Evolutionary conservation across 2,797 vertebrate species (phyloP).

Genomic region (Potorous gilbertii): DNA sequence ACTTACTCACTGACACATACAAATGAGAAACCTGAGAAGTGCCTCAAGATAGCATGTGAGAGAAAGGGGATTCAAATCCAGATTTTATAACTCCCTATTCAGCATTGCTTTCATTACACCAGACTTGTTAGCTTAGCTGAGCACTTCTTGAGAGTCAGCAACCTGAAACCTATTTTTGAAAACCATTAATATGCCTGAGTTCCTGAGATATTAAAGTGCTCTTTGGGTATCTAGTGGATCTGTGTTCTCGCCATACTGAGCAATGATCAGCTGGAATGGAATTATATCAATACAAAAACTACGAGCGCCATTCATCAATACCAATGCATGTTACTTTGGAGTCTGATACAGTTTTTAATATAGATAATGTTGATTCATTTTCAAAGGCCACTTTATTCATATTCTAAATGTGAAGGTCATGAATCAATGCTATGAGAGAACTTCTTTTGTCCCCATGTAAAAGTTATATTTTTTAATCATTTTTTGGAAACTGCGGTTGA

Average conservation of each 20-base stretch:
- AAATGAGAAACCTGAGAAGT: neutral
- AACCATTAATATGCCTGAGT: neutral
- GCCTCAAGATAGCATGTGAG: neutral
- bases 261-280: neutral
- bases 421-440: neutral
- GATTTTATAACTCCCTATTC: neutral
- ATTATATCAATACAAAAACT: neutral
- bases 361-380: neutral
- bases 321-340: neutral
- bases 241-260: neutral
- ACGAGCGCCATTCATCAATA: neutral
- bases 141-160: neutral
- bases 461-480: neutral
- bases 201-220: neutral
- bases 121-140: neutral
- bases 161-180: neutral
- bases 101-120: neutral
- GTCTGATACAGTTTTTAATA: neutral
- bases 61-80: neutral
- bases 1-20: neutral
- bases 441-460: neutral
- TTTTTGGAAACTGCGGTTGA: neutral
- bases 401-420: neutral
- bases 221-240: neutral
- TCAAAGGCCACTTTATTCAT: neutral